Evolutionary conservation across 2,797 vertebrate species (phyloP).

Genomic region (Pelobates cultripes): DNA sequence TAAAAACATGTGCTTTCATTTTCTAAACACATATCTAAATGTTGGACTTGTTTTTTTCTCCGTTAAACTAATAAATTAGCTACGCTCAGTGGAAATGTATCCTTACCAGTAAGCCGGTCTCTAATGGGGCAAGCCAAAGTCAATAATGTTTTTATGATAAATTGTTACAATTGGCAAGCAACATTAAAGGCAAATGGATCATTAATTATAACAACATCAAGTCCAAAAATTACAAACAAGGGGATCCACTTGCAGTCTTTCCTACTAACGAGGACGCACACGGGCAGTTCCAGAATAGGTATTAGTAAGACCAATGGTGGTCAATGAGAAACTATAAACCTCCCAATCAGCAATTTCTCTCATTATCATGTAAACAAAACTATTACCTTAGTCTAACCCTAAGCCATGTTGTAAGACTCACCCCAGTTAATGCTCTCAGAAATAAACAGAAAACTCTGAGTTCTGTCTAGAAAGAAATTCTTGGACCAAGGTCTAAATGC

Average conservation of each 20-base stretch:
- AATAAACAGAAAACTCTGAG: no score
- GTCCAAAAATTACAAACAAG: conserved; percentile 27
- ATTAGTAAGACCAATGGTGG: not conserved
- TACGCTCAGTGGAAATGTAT: conserved; percentile 33
- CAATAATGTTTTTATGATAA: conserved; percentile 51
- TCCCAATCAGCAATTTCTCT: not conserved
- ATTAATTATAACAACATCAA: conserved; percentile 46
- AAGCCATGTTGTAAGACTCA: not conserved
- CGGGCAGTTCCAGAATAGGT: not conserved
- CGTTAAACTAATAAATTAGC: conserved; percentile 41
- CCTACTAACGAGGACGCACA: conserved; percentile 17
- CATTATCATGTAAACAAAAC: not conserved
- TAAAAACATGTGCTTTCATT: conserved; percentile 33
- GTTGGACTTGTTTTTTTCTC: conserved; percentile 22
- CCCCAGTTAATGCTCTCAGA: no score
- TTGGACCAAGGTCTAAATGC: no score
- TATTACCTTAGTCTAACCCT: not conserved
- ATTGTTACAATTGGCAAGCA: conserved; percentile 50
- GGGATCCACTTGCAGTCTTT: conserved; percentile 23
- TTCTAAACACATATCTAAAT: conserved; percentile 14
- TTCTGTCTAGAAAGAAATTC: no score
- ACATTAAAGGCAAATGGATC: conserved; percentile 36
- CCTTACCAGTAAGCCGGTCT: conserved; percentile 30
- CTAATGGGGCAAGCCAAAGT: conserved; percentile 38
- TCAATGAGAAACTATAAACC: not conserved